Conservation (phyloP, 2,113 vertebrate species). For the Psittacula cyanocephala region DNA sequence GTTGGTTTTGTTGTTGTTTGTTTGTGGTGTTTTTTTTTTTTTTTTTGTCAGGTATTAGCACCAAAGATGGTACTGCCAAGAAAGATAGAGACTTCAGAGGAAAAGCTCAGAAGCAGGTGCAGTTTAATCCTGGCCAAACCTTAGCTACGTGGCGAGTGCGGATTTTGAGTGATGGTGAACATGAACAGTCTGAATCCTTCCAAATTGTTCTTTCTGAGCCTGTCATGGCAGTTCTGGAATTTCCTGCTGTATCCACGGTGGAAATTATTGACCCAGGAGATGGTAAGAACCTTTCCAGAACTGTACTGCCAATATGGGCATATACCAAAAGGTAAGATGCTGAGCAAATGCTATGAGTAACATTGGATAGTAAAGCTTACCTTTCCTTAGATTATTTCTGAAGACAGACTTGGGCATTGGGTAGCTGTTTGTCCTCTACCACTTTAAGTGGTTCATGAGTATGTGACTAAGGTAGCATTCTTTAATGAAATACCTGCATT, state of each 20-base stretch:
- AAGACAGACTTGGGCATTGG: background rate
- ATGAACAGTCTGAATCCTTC: constrained; percentile 89
- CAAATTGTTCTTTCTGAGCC: constrained; percentile 90
- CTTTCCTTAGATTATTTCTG: background rate
- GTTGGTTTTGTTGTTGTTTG: background rate
- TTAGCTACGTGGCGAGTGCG: constrained; percentile 84
- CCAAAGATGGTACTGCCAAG: constrained; percentile 84
- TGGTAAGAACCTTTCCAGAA: constrained; percentile 72
- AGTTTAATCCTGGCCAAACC: constrained; percentile 93
- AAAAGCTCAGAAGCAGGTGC: constrained; percentile 91
- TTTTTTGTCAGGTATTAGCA: constrained; percentile 84
- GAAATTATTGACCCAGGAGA: constrained; percentile 92
- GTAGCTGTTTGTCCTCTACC: background rate
- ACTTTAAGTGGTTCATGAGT: background rate
- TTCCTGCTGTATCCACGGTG: constrained; percentile 80
- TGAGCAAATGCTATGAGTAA: background rate
- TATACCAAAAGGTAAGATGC: background rate
- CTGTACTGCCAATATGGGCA: background rate
- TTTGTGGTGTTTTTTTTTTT: background rate
- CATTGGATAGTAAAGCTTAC: background rate
- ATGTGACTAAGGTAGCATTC: background rate
- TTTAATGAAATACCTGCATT: background rate
- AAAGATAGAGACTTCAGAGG: constrained; percentile 90
- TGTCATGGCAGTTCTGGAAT: constrained; percentile 88
- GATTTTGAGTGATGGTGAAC: constrained; percentile 82